Base-by-base conservation (phyloP, 2,888 invertebrate species). In the Euplagia quadripunctaria region DNA sequence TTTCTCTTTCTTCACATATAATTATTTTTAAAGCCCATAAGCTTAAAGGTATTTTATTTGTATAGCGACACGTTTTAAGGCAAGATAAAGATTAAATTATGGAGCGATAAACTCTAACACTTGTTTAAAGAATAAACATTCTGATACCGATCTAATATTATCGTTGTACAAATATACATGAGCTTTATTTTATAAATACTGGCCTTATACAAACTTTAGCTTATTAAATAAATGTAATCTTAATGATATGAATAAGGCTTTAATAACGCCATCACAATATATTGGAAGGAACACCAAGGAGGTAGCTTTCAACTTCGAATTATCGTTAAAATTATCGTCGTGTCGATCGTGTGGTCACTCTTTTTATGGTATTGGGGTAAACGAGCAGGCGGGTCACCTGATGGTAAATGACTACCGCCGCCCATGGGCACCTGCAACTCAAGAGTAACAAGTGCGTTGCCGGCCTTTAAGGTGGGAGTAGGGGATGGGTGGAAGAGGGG, bases 51-150 rank as follows among this genome's bases (percentile, higher is more conserved):
- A 66, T 67, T 66, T 70, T 70, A 73, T 73, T 73, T 70, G 73
- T 70, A 17, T 49, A 67, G 52, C 69, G 42, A 66, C 67, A 63
- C 58, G 41, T 68, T 73, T 64, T n/a, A 70, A 74, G 3, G 51
- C 41, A 42, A 71, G 70, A 71, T 68, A 70, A 86, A 84, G 80
- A 83, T 82, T 83, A 87, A 85, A 77, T 81, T 77, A 79, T 84
- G 81, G 72, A 73, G 70, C 81, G 75, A 82, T 88, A 88, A 89
- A 86, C 76, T 74, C 85, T 87, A 79, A 89, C 89, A 88, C 88
- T 86, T 88, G 88, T 81, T 82, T 70, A 20, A 58, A 66, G 71
- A 73, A 75, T 75, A 77, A 73, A 79, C 73, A 73, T 41, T 20
- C 61, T 55, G 74, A 74, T 71, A 71, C 17, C n/a, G 42, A 74